Conservation (phyloP, 2,797 vertebrate genomes). For the Gobio occitaniae region DNA sequence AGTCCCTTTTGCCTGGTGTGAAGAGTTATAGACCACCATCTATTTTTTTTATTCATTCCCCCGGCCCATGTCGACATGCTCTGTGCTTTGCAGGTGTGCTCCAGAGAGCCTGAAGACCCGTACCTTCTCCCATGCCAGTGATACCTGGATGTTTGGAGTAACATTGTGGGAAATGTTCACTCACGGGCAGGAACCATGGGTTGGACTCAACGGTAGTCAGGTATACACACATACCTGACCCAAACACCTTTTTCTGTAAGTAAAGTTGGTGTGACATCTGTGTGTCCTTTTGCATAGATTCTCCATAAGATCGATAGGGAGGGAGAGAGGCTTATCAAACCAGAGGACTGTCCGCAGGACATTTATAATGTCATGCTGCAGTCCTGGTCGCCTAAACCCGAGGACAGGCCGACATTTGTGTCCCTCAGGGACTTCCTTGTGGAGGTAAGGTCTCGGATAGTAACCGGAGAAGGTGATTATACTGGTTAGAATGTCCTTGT, state of each 20-base stretch:
- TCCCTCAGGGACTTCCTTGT: conserved; percentile 94
- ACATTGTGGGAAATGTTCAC: conserved; percentile 99
- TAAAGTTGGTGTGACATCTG: background rate
- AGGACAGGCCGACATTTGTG: conserved; percentile 93
- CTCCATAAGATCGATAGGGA: conserved; percentile 98
- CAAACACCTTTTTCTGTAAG: background rate
- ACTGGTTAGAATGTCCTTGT: conserved; percentile 7
- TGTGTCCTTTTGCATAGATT: conserved; percentile 77
- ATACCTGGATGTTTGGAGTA: conserved; percentile 99
- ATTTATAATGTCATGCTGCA: conserved; percentile 98
- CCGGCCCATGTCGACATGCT: background rate
- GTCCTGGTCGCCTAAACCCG: conserved; percentile 96
- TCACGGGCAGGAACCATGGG: conserved; percentile 97
- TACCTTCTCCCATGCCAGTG: conserved; percentile 94
- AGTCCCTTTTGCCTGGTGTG: conserved; percentile 96
- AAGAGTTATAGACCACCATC: background rate
- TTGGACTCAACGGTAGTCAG: conserved; percentile 96
- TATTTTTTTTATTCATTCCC: too few relatives aligned
- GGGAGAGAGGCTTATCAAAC: conserved; percentile 87
- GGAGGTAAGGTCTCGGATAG: conserved; percentile 78
- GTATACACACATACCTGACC: conserved; percentile 65
- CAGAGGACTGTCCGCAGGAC: conserved; percentile 96
- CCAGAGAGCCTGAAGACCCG: conserved; percentile 96
- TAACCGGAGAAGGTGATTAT: background rate
- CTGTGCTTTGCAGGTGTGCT: conserved; percentile 85